phyloP scores from a whole-genome alignment of 1,140 invertebrate species.

The Brachystomella parvula region DNA sequence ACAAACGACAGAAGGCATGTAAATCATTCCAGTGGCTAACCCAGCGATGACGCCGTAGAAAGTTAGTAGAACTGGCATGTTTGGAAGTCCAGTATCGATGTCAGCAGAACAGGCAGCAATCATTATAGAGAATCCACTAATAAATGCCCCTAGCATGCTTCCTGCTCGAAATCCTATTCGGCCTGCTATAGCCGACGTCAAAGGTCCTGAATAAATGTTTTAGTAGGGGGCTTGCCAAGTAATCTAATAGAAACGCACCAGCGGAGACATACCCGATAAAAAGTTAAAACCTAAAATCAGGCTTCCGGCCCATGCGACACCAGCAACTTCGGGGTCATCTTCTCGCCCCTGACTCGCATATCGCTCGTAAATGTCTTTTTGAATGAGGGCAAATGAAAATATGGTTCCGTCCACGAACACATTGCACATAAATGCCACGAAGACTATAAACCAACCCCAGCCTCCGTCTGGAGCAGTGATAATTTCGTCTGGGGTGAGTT shows the following conservation, averaged over 20 bases:
- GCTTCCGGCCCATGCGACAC: conserved; percentile 47
- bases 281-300: not conserved
- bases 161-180: conserved; percentile 26
- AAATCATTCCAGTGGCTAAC: conserved; percentile 46
- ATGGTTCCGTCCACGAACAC: conserved; percentile 52
- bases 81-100: conserved; percentile 43
- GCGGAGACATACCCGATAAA: not conserved
- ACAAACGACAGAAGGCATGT: conserved; percentile 49
- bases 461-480: conserved; percentile 39
- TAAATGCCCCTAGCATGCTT: conserved; percentile 41
- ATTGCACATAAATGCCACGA: conserved; percentile 48
- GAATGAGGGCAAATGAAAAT: conserved; percentile 50
- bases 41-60: conserved; percentile 45
- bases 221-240: not conserved
- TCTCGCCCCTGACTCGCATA: conserved; percentile 45
- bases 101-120: conserved; percentile 47
- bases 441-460: conserved; percentile 51
- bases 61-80: not conserved
- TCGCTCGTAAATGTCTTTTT: conserved; percentile 45
- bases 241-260: conserved; percentile 28
- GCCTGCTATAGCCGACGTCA: conserved; percentile 41
- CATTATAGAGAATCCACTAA: conserved; percentile 50
- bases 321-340: conserved; percentile 25
- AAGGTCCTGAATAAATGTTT: not conserved
- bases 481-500: not conserved